Evolutionary conservation across 2,888 invertebrate genomes (phyloP).

Genomic region (Alsophila aescularia): DNA sequence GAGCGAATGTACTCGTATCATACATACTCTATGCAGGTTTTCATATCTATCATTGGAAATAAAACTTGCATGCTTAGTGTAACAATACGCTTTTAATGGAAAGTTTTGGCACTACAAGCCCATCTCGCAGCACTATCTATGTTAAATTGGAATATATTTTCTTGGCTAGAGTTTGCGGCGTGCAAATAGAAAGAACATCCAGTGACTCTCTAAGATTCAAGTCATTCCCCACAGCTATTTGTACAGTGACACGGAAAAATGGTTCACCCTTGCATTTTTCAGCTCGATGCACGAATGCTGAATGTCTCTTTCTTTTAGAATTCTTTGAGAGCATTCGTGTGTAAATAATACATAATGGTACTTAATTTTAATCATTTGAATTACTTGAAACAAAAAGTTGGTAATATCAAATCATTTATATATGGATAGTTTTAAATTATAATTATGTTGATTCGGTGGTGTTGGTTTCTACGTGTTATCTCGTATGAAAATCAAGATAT

Average conservation of each 20-base stretch:
- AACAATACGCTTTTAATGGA: conserved; percentile 43
- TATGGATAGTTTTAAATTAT: too few relatives aligned
- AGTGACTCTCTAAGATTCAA: conserved; percentile 62
- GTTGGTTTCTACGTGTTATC: too few relatives aligned
- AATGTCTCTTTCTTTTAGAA: conserved; percentile 55
- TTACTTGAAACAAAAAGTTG: too few relatives aligned
- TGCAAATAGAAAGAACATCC: conserved; percentile 60
- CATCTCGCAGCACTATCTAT: conserved; percentile 47
- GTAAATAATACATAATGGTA: conserved; percentile 37
- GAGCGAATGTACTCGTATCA: too few relatives aligned
- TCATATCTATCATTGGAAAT: too few relatives aligned
- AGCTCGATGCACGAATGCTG: conserved; percentile 53
- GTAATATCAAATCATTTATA: too few relatives aligned
- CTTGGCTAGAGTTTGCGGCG: conserved; percentile 46
- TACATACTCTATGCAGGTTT: too few relatives aligned
- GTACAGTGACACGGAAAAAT: conserved; percentile 69
- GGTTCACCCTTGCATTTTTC: conserved; percentile 62
- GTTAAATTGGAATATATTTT: conserved; percentile 62
- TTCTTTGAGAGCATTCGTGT: conserved; percentile 48
- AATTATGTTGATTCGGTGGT: too few relatives aligned
- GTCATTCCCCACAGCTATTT: conserved; percentile 69
- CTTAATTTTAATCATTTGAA: too few relatives aligned
- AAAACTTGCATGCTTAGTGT: background rate
- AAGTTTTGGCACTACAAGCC: conserved; percentile 51
- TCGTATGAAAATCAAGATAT: too few relatives aligned